phyloP scores from a whole-genome alignment of 2,797 vertebrate genomes.

The Hafferia zeledoni region DNA sequence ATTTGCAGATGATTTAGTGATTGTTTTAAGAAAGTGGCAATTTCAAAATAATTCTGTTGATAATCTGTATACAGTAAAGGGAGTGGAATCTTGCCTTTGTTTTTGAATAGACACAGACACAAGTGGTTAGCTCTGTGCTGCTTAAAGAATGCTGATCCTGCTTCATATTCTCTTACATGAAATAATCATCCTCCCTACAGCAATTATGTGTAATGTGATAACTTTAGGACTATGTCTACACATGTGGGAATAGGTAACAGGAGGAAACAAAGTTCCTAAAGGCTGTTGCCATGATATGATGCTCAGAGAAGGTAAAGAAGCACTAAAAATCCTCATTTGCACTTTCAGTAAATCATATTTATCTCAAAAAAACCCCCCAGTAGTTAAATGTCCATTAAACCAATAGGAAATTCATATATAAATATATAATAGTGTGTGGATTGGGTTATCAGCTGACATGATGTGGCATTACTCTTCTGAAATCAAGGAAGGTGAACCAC shows the following conservation, averaged over 20 bases:
- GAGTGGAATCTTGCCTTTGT: not conserved
- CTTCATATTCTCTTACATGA: not conserved
- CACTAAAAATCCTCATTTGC: not conserved
- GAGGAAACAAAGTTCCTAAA: not conserved
- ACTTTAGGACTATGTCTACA: not conserved
- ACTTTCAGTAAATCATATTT: not conserved
- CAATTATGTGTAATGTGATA: not conserved
- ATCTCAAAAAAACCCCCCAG: not conserved
- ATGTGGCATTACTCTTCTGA: not conserved
- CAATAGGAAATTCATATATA: not conserved
- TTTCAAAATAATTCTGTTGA: not conserved
- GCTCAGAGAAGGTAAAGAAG: not conserved
- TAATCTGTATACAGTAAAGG: not conserved
- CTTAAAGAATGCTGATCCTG: not conserved
- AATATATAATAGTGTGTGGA: not conserved
- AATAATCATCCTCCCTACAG: not conserved
- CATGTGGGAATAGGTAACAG: not conserved
- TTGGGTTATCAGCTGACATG: not conserved
- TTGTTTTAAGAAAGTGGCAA: not conserved
- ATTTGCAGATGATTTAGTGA: not conserved
- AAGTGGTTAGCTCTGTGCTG: not conserved
- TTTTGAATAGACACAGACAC: not conserved
- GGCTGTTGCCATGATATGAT: not conserved
- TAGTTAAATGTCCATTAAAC: not conserved
- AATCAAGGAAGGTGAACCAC: not conserved